Percentiles rank a stretch among this genome's conserved stretches.
Conservation (phyloP, 2,888 invertebrate genomes). For the Sthenelais limicola region DNA sequence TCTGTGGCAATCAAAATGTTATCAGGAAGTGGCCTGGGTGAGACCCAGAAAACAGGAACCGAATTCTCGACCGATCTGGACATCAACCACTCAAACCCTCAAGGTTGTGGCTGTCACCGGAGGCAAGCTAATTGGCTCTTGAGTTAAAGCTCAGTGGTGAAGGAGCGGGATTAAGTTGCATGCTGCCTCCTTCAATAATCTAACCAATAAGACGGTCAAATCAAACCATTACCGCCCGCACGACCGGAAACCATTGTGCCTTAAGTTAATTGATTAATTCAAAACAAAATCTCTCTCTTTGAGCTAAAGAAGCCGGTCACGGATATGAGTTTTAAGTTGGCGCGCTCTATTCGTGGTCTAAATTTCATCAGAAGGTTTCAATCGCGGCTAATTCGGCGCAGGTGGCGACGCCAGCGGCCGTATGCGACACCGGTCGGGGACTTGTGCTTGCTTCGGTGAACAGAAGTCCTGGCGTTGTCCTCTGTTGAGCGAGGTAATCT, state of each 20-base stretch:
- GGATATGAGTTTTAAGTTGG: slow-evolving; percentile 36
- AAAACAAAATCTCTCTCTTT: slow-evolving; percentile 28
- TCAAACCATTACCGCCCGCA: background rate
- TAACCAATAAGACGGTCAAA: slow-evolving; percentile 11
- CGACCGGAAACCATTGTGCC: background rate
- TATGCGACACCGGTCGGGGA: background rate
- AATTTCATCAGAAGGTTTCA: slow-evolving; percentile 12
- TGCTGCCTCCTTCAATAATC: slow-evolving; percentile 10
- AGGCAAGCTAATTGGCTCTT: background rate
- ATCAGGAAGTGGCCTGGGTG: no score
- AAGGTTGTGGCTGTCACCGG: background rate
- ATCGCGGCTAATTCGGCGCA: slow-evolving; percentile 23
- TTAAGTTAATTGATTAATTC: slow-evolving; percentile 27
- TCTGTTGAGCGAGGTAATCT: slow-evolving; percentile 19
- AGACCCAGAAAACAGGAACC: background rate
- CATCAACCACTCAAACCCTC: background rate
- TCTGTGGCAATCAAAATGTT: no score
- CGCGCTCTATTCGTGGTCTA: background rate
- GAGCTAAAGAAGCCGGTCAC: slow-evolving; percentile 33
- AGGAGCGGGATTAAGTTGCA: slow-evolving; percentile 17
- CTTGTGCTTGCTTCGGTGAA: slow-evolving; percentile 24
- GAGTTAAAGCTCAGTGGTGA: background rate
- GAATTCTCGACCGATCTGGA: background rate
- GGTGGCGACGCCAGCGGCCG: slow-evolving; percentile 34
- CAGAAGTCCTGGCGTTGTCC: background rate